phyloP scores from a whole-genome alignment of 2,888 invertebrate species.

The Petrolisthes cinctipes region DNA sequence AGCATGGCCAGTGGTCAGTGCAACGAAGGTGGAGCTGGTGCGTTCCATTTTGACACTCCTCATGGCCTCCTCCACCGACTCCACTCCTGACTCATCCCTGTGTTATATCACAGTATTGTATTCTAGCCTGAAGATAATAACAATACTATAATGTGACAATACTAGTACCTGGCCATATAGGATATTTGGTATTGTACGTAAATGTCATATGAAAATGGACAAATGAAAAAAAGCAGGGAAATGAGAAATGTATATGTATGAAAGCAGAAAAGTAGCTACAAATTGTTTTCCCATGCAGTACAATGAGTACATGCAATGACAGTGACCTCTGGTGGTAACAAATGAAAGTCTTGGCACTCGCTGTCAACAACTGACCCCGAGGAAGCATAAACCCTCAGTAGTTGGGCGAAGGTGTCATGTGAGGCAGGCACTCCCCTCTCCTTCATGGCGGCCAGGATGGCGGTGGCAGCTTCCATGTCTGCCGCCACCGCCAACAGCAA shows the following conservation, averaged over 20 bases:
- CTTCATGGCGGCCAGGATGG: constrained; percentile 26
- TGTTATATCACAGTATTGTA: neutral
- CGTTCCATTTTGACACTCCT: constrained; percentile 1
- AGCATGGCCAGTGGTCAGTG: neutral
- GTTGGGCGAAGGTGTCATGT: constrained; percentile 18
- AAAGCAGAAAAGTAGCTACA: too few species aligned
- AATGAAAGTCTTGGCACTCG: too few species aligned
- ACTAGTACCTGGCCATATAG: neutral
- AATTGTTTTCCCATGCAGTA: too few species aligned
- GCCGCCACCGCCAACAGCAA: constrained; percentile 1
- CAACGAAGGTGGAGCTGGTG: neutral
- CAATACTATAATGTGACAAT: neutral
- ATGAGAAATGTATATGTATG: too few species aligned
- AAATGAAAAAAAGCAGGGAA: too few species aligned
- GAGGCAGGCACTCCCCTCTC: constrained; percentile 18
- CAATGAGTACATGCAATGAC: too few species aligned
- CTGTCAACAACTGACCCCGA: constrained; percentile 4
- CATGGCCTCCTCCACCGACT: constrained; percentile 27
- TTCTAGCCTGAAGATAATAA: neutral
- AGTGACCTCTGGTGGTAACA: too few species aligned
- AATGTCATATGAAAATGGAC: neutral
- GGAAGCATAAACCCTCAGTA: constrained; percentile 29
- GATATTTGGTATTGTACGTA: neutral
- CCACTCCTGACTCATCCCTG: constrained; percentile 10
- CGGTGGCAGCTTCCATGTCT: neutral